Evolutionary conservation across 2,888 invertebrate genomes (phyloP), one percentile per base, ranked within the genome.

Genomic region (Cremastinae sp.): DNA sequence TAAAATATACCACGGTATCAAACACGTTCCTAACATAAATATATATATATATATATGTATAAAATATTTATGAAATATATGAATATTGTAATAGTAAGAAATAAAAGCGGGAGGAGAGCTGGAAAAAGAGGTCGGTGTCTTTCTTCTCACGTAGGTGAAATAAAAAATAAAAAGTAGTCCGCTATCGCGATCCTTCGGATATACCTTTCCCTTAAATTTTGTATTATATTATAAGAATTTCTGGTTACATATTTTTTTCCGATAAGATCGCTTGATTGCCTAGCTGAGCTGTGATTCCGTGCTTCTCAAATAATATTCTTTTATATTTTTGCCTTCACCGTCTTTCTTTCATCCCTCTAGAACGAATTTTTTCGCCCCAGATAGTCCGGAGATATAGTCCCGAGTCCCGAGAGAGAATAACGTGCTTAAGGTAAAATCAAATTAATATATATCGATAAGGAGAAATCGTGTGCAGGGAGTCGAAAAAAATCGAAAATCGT

Each of bases 1-100:
- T 18, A 16, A 45, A 43, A 58, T 58, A 68, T 68, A 58, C 58
- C 39, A 20, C 39, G 58, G 56, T 49, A 45, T 58, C 14, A 39
- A 49, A 39, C 55, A 45, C 35, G 45, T 56, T 45, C 49, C 18
- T 35, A 45, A 18, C 37, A 39, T 58, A 49, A 55, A 66, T 49
- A 47, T 66, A 39, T 22, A 28, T 3, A 28, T 3, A 28, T 28
- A 28, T 28, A 28, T 28, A 28, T 28, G 28, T 5, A 28, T 28
- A 49, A 39, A 45, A 18, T 37, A 37, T 45, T 58, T 39, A 49
- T 58, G 47, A 68, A 47, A 39, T 58, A 47, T 22, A 37, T 66
- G 43, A 16, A 56, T 55, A 37, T 56, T 65, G 43, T 53, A 65
- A 22, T 0, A 43, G 43, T 10, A 43, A 43, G 28, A 28, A 28